A percentile compares a stretch with the other conserved stretches of the same genome.
phyloP scores from a whole-genome alignment of 2,113 vertebrate genomes.

The Nothobranchius furzeri region DNA sequence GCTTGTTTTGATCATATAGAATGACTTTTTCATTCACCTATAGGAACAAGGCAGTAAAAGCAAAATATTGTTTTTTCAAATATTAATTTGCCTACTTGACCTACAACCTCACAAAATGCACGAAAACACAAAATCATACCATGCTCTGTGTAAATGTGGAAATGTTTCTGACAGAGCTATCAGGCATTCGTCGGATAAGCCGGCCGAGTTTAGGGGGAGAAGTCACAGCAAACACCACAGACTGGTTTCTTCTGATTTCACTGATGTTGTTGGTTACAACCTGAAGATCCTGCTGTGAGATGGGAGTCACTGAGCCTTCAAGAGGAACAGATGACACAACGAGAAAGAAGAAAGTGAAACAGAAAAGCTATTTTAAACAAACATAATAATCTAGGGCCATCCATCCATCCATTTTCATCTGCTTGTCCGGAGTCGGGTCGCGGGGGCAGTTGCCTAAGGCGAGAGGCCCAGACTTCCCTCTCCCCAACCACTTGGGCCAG shows the following conservation, averaged over 20 bases:
- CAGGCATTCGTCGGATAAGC: slow-evolving; percentile 72
- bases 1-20: slow-evolving; percentile 80
- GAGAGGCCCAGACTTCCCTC: too few species aligned
- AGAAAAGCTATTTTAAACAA: not conserved
- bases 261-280: slow-evolving; percentile 81
- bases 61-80: not conserved
- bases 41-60: not conserved
- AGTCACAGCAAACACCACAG: slow-evolving; percentile 77
- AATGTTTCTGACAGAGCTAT: slow-evolving; percentile 77
- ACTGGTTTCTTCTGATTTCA: slow-evolving; percentile 76
- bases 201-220: slow-evolving; percentile 80
- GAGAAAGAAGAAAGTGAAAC: not conserved
- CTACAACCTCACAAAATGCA: not conserved
- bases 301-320: slow-evolving; percentile 79
- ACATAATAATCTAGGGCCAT: too few species aligned
- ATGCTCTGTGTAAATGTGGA: slow-evolving; percentile 85
- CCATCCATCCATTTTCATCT: too few species aligned
- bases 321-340: not conserved
- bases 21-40: slow-evolving; percentile 83
- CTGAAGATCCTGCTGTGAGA: slow-evolving; percentile 81
- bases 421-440: too few species aligned
- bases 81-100: not conserved
- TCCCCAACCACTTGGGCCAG: too few species aligned
- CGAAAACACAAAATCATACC: slow-evolving; percentile 65
- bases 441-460: too few species aligned